Evolutionary conservation across 1,140 invertebrate species (phyloP).

Genomic region (Achatina immaculata): DNA sequence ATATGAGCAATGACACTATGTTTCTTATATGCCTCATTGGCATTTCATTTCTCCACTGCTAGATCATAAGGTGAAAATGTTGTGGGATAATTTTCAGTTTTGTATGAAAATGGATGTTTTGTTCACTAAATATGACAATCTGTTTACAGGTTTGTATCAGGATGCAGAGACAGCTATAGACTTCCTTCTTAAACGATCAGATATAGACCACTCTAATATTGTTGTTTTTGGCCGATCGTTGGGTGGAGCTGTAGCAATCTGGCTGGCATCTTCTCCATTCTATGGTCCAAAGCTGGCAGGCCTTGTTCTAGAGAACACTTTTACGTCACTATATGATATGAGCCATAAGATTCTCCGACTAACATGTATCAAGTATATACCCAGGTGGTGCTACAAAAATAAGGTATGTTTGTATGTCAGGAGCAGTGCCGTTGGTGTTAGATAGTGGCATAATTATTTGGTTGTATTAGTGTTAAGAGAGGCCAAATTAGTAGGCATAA

Average conservation of each 20-base stretch:
- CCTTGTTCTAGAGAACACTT: conserved; percentile 93
- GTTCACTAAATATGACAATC: too few relatives aligned
- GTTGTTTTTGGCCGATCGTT: conserved; percentile 94
- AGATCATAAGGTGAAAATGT: too few relatives aligned
- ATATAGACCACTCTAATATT: conserved; percentile 87
- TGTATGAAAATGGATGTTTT: too few relatives aligned
- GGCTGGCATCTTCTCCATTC: conserved; percentile 81
- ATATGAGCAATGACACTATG: too few relatives aligned
- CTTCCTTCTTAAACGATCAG: conserved; percentile 83
- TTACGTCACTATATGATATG: conserved; percentile 94
- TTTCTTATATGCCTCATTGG: too few relatives aligned
- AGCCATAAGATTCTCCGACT: conserved; percentile 68
- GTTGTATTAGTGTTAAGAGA: too few relatives aligned
- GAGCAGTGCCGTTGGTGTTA: not conserved
- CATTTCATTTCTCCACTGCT: too few relatives aligned
- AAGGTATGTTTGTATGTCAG: conserved; percentile 53
- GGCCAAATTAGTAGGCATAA: too few relatives aligned
- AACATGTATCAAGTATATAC: conserved; percentile 53
- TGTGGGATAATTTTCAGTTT: too few relatives aligned
- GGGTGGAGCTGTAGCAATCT: conserved; percentile 88
- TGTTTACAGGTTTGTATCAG: conserved; percentile 80
- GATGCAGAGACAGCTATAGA: conserved; percentile 90
- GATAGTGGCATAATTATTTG: too few relatives aligned
- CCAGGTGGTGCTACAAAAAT: conserved; percentile 62
- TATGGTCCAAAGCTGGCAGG: conserved; percentile 80